A percentile compares a stretch with the other conserved stretches of the same genome.
These are phyloP conservation scores for Eulemur macaco DNA, from an alignment of 2,113 vertebrate genomes.

Conservation along the genomic window DNA sequence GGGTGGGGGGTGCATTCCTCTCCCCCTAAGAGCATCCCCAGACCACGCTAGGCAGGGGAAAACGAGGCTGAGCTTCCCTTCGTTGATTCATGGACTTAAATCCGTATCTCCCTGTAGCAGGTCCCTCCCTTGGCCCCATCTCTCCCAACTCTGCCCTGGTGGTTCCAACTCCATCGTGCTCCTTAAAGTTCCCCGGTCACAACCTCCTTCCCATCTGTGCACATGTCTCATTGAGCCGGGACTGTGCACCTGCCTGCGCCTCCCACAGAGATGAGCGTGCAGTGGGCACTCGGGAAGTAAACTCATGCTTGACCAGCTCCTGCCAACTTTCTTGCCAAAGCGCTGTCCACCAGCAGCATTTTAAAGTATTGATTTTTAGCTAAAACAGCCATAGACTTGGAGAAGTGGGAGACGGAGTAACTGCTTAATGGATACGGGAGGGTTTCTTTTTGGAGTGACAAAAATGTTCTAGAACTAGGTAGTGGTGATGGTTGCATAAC, in stretches of 20 bases:
- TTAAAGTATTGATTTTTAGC: background rate
- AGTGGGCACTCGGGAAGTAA: background rate
- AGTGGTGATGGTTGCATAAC: background rate
- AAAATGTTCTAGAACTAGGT: background rate
- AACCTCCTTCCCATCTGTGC: background rate
- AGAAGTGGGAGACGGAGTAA: background rate
- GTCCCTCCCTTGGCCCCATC: background rate
- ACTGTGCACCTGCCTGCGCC: background rate
- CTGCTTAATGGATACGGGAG: background rate
- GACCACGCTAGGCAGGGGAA: background rate
- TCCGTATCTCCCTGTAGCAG: background rate
- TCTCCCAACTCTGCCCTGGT: no score
- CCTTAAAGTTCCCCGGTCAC: background rate
- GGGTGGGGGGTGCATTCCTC: rapidly evolving
- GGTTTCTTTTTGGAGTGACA: background rate
- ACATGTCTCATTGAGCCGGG: background rate
- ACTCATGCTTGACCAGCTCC: background rate
- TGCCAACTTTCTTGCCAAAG: background rate
- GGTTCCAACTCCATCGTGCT: background rate
- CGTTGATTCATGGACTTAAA: background rate
- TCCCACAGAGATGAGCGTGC: background rate
- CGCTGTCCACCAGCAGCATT: background rate
- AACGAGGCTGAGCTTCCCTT: background rate
- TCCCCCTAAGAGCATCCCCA: background rate
- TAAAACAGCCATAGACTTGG: background rate